Percentiles rank a stretch among this genome's conserved stretches.
phyloP scores from a whole-genome alignment of 2,888 invertebrate species.

The Spilosoma lubricipeda region DNA sequence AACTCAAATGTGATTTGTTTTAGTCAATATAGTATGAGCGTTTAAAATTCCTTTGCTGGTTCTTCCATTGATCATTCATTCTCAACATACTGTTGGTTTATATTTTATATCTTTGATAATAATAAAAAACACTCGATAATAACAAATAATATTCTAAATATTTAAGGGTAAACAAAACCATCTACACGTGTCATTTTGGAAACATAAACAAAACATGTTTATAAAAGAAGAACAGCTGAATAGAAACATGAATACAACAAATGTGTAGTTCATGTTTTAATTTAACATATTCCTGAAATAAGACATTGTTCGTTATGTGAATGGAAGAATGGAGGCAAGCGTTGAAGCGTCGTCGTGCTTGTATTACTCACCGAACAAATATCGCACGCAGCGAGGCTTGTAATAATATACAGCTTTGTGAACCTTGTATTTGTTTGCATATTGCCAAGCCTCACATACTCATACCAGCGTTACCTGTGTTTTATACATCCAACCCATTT shows the following conservation, averaged over 20 bases:
- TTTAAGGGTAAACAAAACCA: too few relatives aligned
- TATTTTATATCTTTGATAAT: not conserved
- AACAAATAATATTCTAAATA: not conserved
- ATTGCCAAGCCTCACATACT: constrained; percentile 29
- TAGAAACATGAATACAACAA: constrained; percentile 13
- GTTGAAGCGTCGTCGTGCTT: constrained; percentile 35
- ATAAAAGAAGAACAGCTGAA: not conserved
- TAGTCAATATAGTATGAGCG: too few relatives aligned
- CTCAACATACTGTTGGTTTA: not conserved
- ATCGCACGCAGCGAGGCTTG: constrained; percentile 43
- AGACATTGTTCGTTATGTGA: constrained; percentile 62
- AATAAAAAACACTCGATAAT: not conserved
- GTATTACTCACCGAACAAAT: constrained; percentile 55
- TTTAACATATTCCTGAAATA: constrained; percentile 57
- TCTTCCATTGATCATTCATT: too few relatives aligned
- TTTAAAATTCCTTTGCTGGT: too few relatives aligned
- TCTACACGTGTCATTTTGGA: too few relatives aligned
- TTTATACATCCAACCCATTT: constrained; percentile 25
- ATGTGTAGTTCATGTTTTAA: constrained; percentile 44
- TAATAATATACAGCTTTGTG: constrained; percentile 39
- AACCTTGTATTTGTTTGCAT: constrained; percentile 41
- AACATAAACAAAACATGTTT: not conserved
- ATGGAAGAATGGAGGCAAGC: constrained; percentile 51
- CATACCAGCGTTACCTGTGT: constrained; percentile 29
- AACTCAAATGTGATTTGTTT: too few relatives aligned